Evolutionary conservation across 2,797 vertebrate genomes (phyloP).

Genomic region (Spheniscus humboldti): DNA sequence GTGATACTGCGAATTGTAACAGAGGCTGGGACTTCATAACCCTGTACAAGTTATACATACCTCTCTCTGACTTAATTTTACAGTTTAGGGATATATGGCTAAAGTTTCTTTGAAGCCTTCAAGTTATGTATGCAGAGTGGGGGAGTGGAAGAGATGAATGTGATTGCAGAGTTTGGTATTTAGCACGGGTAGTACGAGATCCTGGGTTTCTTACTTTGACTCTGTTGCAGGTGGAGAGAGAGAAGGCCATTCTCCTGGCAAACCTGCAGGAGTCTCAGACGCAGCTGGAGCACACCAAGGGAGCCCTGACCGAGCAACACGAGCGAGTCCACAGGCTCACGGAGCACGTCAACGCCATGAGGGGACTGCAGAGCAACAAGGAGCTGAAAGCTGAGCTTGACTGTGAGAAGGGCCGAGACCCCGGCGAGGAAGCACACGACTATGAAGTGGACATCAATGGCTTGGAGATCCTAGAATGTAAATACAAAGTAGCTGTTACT

Average conservation of each 20-base stretch:
- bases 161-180: background rate
- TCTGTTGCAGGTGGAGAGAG: conserved; percentile 87
- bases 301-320: conserved; percentile 91
- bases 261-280: conserved; percentile 95
- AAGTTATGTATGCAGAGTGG: background rate
- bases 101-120: background rate
- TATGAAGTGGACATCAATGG: conserved; percentile 88
- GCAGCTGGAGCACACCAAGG: conserved; percentile 94
- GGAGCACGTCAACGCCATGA: conserved; percentile 84
- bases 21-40: background rate
- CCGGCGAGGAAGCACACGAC: conserved; percentile 79
- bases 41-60: rapidly evolving
- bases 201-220: background rate
- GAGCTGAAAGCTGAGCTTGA: conserved; percentile 81
- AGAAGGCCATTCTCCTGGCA: conserved; percentile 88
- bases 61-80: background rate
- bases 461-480: conserved; percentile 93
- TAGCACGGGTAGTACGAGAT: rapidly evolving
- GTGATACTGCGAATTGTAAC: background rate
- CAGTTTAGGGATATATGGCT: background rate
- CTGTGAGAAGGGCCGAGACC: conserved; percentile 79
- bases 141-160: background rate
- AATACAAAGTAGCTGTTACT: conserved; percentile 95
- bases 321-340: conserved; percentile 89
- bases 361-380: conserved; percentile 83